Evolutionary conservation across 2,888 invertebrate genomes (phyloP), one percentile per base, ranked within the genome.

Genomic region (Spatulosminthurus flaviceps): DNA sequence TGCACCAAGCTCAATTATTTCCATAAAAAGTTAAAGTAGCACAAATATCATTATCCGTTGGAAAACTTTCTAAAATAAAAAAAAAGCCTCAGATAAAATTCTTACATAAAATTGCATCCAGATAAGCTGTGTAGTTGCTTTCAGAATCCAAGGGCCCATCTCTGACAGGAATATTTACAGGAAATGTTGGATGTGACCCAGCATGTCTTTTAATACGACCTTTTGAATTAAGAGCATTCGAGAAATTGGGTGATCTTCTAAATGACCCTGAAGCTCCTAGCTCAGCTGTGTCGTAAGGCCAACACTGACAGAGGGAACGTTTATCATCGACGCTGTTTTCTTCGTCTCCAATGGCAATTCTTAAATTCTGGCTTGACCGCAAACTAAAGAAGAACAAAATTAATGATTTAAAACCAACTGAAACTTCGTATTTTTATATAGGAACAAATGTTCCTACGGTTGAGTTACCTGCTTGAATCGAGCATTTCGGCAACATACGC

Each of bases 401-500:
- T 7, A 34, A 34, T 34, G 34, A 7, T 34, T 34, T 9, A 34
- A 70, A 26, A 70, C 9, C 2, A 5, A 28, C 21, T n/a, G 5
- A 34, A 43, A 71, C n/a, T 41, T 13, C 13, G 42, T 9, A 16
- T 28, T 9, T 5, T 67, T 28, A 67, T 34, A 34, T 34, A 9
- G 9, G 5, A 34, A 34, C 9, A 34, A 34, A 7, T 34, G 9
- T 34, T 9, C 4, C 34, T 34, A 34, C 34, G 4, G 34, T 34
- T 2, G 13, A 61, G n/a, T n/a, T 79, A 84, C 84, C 83, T 83
- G 43, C 78, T 82, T 0, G 82, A 78, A 73, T 84, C 92, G 86
- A 95, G 93, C 88, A 94, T 92, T 88, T 96, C 95, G 0, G 95
- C 95, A 71, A 96, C 89, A 87, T 96, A 96, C 0, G 94, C 95